phyloP scores from a whole-genome alignment of 2,888 invertebrate species.

The Meghimatium bilineatum region DNA sequence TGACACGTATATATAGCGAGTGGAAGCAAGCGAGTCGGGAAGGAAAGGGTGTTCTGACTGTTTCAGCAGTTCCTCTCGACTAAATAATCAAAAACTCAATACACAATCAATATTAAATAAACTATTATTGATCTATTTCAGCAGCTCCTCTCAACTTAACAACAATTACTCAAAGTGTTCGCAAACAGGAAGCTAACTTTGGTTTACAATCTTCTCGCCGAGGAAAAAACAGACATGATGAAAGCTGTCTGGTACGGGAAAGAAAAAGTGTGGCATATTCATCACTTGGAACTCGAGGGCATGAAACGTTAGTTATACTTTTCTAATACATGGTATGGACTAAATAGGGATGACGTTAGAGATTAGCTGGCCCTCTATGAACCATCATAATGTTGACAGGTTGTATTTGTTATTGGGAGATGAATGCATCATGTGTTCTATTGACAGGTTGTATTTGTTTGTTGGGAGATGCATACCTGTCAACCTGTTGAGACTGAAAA shows the following conservation, averaged over 20 bases:
- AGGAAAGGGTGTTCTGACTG: too few species aligned
- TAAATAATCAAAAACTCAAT: not conserved
- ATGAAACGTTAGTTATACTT: constrained; percentile 30
- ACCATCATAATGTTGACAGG: too few species aligned
- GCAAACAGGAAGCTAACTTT: not conserved
- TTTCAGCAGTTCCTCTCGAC: constrained; percentile 24
- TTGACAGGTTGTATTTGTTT: too few species aligned
- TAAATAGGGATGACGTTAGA: not conserved
- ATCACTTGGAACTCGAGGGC: constrained; percentile 28
- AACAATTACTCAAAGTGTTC: not conserved
- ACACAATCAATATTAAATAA: not conserved
- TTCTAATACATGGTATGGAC: not conserved
- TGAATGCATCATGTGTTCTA: too few species aligned
- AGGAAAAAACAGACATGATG: not conserved
- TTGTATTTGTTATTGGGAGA: too few species aligned
- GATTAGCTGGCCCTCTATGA: too few species aligned
- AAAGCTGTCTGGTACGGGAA: not conserved
- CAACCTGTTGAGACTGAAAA: too few species aligned
- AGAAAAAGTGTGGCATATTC: constrained; percentile 44
- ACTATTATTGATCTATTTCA: not conserved
- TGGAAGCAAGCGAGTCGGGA: too few species aligned
- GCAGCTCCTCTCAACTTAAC: constrained; percentile 32
- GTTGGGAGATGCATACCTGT: too few species aligned
- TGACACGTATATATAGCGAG: too few species aligned
- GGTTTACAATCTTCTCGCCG: not conserved